Base-by-base conservation (phyloP, 2,888 invertebrate species). In the Oligia fasciuncula region DNA sequence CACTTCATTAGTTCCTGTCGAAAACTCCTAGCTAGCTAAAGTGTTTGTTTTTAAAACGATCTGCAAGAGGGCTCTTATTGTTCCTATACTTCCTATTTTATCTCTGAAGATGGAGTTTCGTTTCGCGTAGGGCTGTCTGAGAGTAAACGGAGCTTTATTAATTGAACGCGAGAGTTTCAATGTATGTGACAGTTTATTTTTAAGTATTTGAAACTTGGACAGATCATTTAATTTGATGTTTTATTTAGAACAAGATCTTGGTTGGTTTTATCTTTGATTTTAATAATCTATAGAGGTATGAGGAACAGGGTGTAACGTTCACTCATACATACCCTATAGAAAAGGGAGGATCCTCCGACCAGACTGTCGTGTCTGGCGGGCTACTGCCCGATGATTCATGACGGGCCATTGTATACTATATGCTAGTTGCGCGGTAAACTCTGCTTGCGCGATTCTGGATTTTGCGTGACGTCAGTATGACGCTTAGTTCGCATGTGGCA, bases 1-100 rank as follows among this genome's bases (percentile, higher is more conserved):
- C 90, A 89, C 89, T 90, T 89, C 90, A 91, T 92, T 91, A 91
- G 90, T 92, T 90, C 79, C 76, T 81, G 88, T 87, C 87, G 83
- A 88, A 85, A 88, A 88, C 88, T 87, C 79, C 79, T 84, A 80
- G 82, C 79, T 85, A 78, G 83, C 76, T 85, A 70, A 80, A 87
- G 75, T 86, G 83, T 89, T 86, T 87, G 83, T 87, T 88, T 87
- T 89, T 83, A 88, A 89, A 89, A 85, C 81, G 81, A 84, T 84
- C 80, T 80, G 69, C 69, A 80, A 81, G 84, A 86, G 73, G 81
- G 77, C 85, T 87, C 85, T 86, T 88, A 88, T 87, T 82, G 87
- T 84, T 79, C 71, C 65, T 88, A 85, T 88, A 82, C 82, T 84
- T 77, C 62, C 65, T 83, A 70, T 80, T 85, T 81, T 82, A 82